phyloP scores from a whole-genome alignment of 2,113 vertebrate species.

The Oreochromis spilurus region DNA sequence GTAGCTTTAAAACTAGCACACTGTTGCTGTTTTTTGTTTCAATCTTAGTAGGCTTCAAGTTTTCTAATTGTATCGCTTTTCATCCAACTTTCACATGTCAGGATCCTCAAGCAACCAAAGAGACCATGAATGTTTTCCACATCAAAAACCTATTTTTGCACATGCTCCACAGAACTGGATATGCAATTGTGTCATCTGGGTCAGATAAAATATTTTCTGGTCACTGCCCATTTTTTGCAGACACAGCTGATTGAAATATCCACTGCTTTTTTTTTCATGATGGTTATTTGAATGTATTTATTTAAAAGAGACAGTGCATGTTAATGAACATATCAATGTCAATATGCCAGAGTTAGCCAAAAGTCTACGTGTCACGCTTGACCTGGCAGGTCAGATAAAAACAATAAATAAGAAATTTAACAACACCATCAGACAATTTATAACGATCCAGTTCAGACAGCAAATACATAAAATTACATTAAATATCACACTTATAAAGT shows the following conservation, averaged over 20 bases:
- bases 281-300: background rate
- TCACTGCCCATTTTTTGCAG: slow-evolving; percentile 25
- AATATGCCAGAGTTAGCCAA: background rate
- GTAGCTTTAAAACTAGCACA: background rate
- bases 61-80: background rate
- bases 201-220: slow-evolving; percentile 36
- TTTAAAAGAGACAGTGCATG: background rate
- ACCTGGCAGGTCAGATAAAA: background rate
- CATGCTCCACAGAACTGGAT: background rate
- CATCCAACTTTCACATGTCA: background rate
- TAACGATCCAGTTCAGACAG: background rate
- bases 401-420: background rate
- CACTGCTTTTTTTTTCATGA: background rate
- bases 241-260: background rate
- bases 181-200: slow-evolving; percentile 29
- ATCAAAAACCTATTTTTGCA: slow-evolving; percentile 30
- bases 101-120: background rate
- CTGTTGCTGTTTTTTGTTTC: background rate
- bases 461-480: background rate
- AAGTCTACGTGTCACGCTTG: background rate
- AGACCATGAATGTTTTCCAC: slow-evolving; percentile 1
- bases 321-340: background rate
- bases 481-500: background rate
- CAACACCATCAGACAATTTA: background rate
- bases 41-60: background rate